Conservation (phyloP, 2,797 vertebrate species). For the Siniperca scherzeri region DNA sequence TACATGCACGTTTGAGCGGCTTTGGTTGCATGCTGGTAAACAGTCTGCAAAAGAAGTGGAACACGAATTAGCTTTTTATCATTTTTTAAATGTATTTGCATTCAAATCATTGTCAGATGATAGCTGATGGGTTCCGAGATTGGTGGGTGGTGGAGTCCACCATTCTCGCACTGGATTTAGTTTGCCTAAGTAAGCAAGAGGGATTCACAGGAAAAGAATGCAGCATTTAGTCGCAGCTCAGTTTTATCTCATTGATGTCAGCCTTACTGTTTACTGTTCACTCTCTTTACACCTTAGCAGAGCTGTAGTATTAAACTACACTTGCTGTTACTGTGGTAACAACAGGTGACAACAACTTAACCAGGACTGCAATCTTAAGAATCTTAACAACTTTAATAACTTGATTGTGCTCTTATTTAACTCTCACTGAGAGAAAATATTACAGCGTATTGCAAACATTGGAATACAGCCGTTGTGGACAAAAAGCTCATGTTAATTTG, state of each 20-base stretch:
- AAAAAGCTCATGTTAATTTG: background rate
- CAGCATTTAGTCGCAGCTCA: background rate
- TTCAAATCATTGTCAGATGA: no score
- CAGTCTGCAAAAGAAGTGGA: no score
- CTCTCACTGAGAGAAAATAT: background rate
- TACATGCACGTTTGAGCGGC: no score
- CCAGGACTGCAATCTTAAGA: background rate
- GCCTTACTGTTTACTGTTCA: background rate
- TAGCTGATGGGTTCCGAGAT: no score
- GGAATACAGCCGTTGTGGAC: background rate
- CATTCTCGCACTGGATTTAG: background rate
- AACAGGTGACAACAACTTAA: background rate
- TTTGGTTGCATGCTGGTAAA: no score
- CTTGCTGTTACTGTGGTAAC: conserved; percentile 32
- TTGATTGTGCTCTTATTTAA: background rate
- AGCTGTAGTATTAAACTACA: background rate
- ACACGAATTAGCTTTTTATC: no score
- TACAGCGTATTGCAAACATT: background rate
- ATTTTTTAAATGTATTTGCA: no score
- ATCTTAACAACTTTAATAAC: background rate
- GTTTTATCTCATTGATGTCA: conserved; percentile 1
- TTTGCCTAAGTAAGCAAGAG: background rate
- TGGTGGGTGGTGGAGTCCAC: background rate
- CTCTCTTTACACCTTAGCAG: background rate
- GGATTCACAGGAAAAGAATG: background rate